A percentile compares a stretch with the other conserved stretches of the same genome.
Conservation (phyloP, 1,140 invertebrate species). For the Leptinotarsa undecemlineata region DNA sequence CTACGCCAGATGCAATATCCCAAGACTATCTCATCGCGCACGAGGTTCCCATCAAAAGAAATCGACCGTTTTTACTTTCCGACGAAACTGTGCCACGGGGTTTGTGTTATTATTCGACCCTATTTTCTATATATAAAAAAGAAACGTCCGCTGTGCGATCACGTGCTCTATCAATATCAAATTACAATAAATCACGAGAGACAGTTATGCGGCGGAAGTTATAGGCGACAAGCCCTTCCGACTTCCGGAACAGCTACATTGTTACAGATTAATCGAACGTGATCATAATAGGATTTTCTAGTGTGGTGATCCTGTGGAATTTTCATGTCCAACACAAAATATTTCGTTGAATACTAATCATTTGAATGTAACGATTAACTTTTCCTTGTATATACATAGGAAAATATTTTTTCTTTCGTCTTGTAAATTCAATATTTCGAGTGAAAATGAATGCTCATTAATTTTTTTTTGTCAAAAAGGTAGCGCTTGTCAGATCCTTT, state of each 20-base stretch:
- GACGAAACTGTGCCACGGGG: background rate
- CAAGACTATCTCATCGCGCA: background rate
- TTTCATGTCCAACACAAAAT: too few species aligned
- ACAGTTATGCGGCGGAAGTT: conserved; percentile 18
- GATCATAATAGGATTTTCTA: background rate
- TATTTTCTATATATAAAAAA: conserved; percentile 14
- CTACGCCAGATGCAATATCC: background rate
- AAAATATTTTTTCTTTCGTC: too few species aligned
- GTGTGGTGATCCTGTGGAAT: too few species aligned
- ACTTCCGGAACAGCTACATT: background rate
- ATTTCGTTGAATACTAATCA: too few species aligned
- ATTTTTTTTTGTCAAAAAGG: too few species aligned
- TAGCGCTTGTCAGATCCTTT: too few species aligned
- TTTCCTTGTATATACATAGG: too few species aligned
- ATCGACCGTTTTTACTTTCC: background rate
- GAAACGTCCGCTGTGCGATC: background rate
- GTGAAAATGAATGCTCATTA: too few species aligned
- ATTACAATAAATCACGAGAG: conserved; percentile 16
- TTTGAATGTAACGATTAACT: too few species aligned
- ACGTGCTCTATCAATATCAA: conserved; percentile 11
- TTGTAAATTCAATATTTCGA: too few species aligned
- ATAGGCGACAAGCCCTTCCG: conserved; percentile 10
- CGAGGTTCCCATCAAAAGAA: conserved; percentile 2
- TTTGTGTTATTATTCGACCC: background rate
- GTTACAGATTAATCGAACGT: conserved; percentile 3